Percentiles rank a stretch among this genome's conserved stretches.
Conservation (phyloP, 2,888 invertebrate species). For the Chromoteleia sp. region DNA sequence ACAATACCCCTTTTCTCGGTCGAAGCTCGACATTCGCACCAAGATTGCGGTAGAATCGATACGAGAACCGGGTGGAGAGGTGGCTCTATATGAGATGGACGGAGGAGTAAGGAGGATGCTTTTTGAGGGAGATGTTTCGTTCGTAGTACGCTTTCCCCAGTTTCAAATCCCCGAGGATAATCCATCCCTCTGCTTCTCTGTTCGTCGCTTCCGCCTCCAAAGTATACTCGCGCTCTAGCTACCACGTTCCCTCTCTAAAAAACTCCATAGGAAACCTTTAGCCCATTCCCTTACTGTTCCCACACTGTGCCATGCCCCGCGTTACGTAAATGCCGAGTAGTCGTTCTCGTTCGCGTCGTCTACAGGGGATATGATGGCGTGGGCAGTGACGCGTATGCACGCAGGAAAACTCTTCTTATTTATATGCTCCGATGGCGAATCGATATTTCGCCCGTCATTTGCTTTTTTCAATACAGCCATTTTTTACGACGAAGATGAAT, state of each 20-base stretch:
- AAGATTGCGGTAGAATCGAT: conserved; percentile 76
- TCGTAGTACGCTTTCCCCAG: conserved; percentile 79
- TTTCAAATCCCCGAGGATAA: conserved; percentile 80
- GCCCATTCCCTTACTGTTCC: conserved; percentile 64
- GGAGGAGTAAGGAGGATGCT: conserved; percentile 75
- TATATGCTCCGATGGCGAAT: conserved; percentile 81
- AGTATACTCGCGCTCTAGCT: conserved; percentile 73
- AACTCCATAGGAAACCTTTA: conserved; percentile 68
- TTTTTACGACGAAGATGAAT: conserved; percentile 37
- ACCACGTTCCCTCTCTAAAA: conserved; percentile 71
- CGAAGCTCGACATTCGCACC: conserved; percentile 72
- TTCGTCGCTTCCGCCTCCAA: conserved; percentile 73
- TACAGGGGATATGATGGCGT: conserved; percentile 76
- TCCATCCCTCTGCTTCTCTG: conserved; percentile 78
- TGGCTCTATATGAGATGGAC: conserved; percentile 65
- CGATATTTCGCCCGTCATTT: conserved; percentile 81
- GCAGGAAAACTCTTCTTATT: conserved; percentile 84
- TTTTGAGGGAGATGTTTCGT: conserved; percentile 83
- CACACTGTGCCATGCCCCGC: conserved; percentile 71
- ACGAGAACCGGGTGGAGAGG: conserved; percentile 64
- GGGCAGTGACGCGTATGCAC: conserved; percentile 84
- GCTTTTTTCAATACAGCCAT: conserved; percentile 69
- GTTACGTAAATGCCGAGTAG: conserved; percentile 79
- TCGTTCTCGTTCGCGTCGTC: conserved; percentile 65
- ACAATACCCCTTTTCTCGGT: conserved; percentile 65